Conservation (phyloP, 2,797 vertebrate species). For the Siniperca undulata region DNA sequence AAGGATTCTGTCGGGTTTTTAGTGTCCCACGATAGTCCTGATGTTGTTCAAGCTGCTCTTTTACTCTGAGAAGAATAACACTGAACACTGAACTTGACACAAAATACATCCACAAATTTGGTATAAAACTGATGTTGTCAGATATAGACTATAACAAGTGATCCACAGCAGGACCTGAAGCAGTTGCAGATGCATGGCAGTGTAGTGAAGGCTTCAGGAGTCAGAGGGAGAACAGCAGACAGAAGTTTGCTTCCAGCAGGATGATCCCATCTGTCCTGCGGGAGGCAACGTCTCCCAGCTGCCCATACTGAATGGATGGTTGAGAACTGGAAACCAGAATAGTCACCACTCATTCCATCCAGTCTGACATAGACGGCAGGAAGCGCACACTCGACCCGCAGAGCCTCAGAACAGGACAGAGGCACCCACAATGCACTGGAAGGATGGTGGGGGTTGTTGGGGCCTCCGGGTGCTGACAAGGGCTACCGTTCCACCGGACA, state of each 20-base stretch:
- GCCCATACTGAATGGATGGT: constrained; percentile 52
- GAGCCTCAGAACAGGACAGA: constrained; percentile 49
- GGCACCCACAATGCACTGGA: constrained; percentile 65
- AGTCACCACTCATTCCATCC: constrained; percentile 67
- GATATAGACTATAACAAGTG: not conserved
- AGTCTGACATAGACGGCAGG: constrained; percentile 75
- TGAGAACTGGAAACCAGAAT: constrained; percentile 73
- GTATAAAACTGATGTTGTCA: not conserved
- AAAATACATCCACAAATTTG: not conserved
- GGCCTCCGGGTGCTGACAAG: constrained; percentile 78
- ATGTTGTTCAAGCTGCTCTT: not conserved
- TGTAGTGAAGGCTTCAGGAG: not conserved
- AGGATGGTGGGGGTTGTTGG: constrained; percentile 52
- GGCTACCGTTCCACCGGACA: constrained; percentile 75
- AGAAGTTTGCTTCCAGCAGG: constrained; percentile 24
- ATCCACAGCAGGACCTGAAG: not conserved
- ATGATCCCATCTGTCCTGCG: constrained; percentile 72
- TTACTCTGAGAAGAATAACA: not conserved
- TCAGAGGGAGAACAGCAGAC: not conserved
- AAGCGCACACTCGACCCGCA: constrained; percentile 76
- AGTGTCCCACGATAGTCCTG: not conserved
- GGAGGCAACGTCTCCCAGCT: constrained; percentile 79
- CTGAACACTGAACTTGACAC: too few species aligned
- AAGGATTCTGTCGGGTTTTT: not conserved
- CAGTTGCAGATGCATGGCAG: not conserved